Base-by-base conservation (phyloP, 2,113 vertebrate species). In the Galemys pyrenaicus region DNA sequence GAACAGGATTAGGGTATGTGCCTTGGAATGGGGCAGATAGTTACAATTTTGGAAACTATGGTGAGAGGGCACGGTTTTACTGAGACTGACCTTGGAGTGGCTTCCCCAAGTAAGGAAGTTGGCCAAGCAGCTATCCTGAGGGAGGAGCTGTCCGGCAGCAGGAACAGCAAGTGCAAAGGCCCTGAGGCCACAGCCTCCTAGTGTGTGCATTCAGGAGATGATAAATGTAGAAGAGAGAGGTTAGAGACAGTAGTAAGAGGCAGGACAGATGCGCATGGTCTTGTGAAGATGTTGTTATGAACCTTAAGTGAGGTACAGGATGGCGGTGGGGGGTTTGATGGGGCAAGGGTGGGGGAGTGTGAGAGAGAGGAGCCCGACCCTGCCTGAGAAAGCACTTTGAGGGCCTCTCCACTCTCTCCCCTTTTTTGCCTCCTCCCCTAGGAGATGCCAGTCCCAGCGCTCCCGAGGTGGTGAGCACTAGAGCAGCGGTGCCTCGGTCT, bases 401-500 rank as follows among this genome's bases (percentile, higher is more conserved):
- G 82, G 30, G 39, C 28, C 62, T 65, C 68, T 75, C 80, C 19
- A 41, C 83, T 54, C 46, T 77, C 54, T 39, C 51, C 17, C 32
- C 70, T 28, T 68, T 37, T 30, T 71, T 65, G 54, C 79, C 67
- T 87, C 67, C 49, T 62, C 24, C 71, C 37, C 65, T 70, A 98
- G 98, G 98, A 92, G 98, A 98, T 6, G 92, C 98, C 87, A 97
- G 97, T 67, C 96, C 97, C 95, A 97, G 97, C 68, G 91, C 91
- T 73, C 97, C 91, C 1, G 97, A 98, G 65, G 51, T 91, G 10
- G 94, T 60, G 85, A 71, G 83, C 87, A 95, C 98, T 17, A 97
- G 97, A 30, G 95, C 94, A 28, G 87, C 97, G 5, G 96, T 99
- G 15, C 98, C 99, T 0, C 98, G 99, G 32, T 99, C 99, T 24